These are phyloP conservation scores for Archaeoteleia sp. DNA, from an alignment of 2,888 invertebrate species.

Conservation along the genomic window DNA sequence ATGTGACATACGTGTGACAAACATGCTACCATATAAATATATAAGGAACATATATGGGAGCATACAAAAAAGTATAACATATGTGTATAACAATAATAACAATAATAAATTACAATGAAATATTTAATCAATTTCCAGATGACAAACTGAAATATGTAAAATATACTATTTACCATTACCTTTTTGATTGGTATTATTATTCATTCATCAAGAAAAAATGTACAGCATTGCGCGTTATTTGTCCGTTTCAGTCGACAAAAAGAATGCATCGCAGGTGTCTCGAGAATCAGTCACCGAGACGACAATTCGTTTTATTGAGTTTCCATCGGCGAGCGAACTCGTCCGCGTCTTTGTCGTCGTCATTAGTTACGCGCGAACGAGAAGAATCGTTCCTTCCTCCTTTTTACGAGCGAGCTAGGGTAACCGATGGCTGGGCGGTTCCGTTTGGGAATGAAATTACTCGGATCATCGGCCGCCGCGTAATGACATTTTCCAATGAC, in stretches of 20 bases:
- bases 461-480: conserved; percentile 60
- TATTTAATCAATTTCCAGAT: too few relatives aligned
- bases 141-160: too few relatives aligned
- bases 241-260: conserved; percentile 29
- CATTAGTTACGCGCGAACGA: conserved; percentile 68
- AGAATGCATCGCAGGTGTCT: conserved; percentile 47
- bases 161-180: too few relatives aligned
- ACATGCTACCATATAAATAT: too few relatives aligned
- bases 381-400: conserved; percentile 49
- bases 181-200: too few relatives aligned
- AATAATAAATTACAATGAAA: too few relatives aligned
- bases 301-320: conserved; percentile 56
- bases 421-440: conserved; percentile 37
- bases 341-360: conserved; percentile 54
- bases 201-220: too few relatives aligned
- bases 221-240: too few relatives aligned
- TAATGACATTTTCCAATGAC: conserved; percentile 67
- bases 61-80: too few relatives aligned
- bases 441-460: conserved; percentile 61
- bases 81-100: too few relatives aligned
- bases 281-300: conserved; percentile 55
- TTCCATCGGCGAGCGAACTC: conserved; percentile 47
- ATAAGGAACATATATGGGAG: too few relatives aligned
- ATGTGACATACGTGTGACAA: too few relatives aligned
- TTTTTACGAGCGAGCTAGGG: conserved; percentile 29